Conservation (phyloP, 1,140 invertebrate genomes). For the Leucophenga varia region DNA sequence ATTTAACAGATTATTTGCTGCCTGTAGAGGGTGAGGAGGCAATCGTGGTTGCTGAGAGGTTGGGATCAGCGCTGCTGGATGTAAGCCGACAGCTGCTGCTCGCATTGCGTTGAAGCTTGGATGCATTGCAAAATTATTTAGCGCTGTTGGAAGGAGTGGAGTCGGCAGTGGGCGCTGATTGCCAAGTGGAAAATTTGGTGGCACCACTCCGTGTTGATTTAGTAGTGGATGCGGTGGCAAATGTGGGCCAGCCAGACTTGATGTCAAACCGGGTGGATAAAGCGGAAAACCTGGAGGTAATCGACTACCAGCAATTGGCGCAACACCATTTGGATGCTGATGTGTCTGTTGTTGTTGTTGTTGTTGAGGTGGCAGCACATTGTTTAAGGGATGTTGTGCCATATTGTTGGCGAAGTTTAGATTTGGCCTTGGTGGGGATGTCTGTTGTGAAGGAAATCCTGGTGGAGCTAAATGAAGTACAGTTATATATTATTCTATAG, state of each 20-base stretch:
- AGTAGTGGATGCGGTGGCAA: slow-evolving; percentile 36
- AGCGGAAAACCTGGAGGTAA: slow-evolving; percentile 38
- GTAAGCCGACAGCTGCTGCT: slow-evolving; percentile 40
- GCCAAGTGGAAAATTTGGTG: slow-evolving; percentile 34
- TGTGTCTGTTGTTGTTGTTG: slow-evolving; percentile 27
- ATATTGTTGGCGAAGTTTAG: slow-evolving; percentile 33
- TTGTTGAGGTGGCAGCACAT: slow-evolving; percentile 32
- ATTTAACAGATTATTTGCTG: slow-evolving; percentile 28
- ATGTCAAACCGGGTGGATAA: slow-evolving; percentile 28
- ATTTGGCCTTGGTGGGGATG: slow-evolving; percentile 38
- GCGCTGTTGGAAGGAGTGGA: slow-evolving; percentile 43
- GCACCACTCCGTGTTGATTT: slow-evolving; percentile 40
- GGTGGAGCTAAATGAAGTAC: slow-evolving; percentile 28
- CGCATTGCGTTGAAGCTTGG: slow-evolving; percentile 55
- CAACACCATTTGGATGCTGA: slow-evolving; percentile 33
- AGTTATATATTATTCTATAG: no score
- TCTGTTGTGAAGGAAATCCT: slow-evolving; percentile 36
- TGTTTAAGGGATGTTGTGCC: no score
- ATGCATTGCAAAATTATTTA: slow-evolving; percentile 56
- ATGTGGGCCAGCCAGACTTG: slow-evolving; percentile 23
- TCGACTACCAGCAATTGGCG: slow-evolving; percentile 32
- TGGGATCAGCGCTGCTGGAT: slow-evolving; percentile 36
- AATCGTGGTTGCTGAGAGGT: slow-evolving; percentile 37
- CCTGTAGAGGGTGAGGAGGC: slow-evolving; percentile 30
- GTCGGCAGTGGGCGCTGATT: slow-evolving; percentile 52